Conservation (phyloP, 2,113 vertebrate species). For the Cyprinus carpio region DNA sequence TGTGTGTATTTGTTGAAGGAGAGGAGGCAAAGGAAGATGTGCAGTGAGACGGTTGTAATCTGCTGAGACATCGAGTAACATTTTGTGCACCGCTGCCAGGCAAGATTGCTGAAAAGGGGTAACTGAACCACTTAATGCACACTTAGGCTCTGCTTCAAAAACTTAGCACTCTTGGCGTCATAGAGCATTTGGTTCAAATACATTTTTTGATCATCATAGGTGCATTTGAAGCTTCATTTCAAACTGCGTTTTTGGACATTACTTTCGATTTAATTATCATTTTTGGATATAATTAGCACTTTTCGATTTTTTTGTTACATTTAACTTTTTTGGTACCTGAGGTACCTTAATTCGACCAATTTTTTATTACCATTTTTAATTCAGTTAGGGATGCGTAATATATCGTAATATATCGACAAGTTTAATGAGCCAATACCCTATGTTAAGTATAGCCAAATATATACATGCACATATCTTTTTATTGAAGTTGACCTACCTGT, state of each 20-base stretch:
- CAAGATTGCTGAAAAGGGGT: background rate
- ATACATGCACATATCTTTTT: too few species aligned
- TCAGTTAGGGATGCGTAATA: too few species aligned
- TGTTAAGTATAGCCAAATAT: too few species aligned
- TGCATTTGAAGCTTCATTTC: background rate
- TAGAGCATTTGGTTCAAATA: background rate
- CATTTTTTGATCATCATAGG: background rate
- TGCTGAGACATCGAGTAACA: background rate
- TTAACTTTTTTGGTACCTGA: background rate
- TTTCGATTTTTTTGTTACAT: background rate
- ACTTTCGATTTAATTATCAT: background rate
- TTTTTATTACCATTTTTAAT: background rate
- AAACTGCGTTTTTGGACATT: background rate
- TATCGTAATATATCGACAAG: too few species aligned
- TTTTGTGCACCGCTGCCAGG: background rate
- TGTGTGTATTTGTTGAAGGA: background rate
- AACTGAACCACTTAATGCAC: background rate
- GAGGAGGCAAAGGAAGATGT: background rate
- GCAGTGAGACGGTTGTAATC: background rate
- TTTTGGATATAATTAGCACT: background rate
- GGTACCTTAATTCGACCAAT: background rate
- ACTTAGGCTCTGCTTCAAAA: background rate
- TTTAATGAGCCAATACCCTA: too few species aligned
- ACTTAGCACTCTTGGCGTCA: background rate
- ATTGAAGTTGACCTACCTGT: too few species aligned